Base-by-base conservation (phyloP, 2,888 invertebrate species). In the Octodonta nipae region DNA sequence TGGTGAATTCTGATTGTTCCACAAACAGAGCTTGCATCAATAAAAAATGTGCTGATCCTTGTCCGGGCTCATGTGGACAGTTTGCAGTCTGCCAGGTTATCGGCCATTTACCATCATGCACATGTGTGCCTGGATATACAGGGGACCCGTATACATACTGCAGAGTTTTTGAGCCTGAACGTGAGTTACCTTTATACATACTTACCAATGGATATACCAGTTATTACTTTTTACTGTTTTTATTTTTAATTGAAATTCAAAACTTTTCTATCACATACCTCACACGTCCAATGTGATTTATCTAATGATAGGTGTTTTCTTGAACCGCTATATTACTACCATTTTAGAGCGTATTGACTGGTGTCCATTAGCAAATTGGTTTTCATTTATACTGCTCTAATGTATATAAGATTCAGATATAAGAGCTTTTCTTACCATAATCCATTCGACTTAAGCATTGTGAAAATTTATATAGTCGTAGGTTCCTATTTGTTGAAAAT, bases 71-170 rank as follows among this genome's bases (percentile, higher is more conserved):
- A 6, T 73, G 82, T 51, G 82, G 79, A 37, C 70, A 73, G 39
- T 78, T 79, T 54, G 65, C 78, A 8, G 58, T 69, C 42, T 79
- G 78, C 49, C 58, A 54, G 43, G 59, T 67, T 28, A 64, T 68
- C 6, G 55, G 58, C 55, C 47, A 60, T 42, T 10, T 39, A 14
- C 75, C 78, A 31, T 63, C 68, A 15, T 75, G 82, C 50, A 73
- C 66, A 35, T 85, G 84, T 53, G 58, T 69, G 5, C 58, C 63
- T 37, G 78, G 78, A 28, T 82, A 75, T 53, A 73, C 74, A n/a
- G 85, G 85, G 16, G 47, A 51, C 45, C 49, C 51, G 17, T 51
- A 49, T 31, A 43, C 41, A 37, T 50, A 41, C 28, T 51, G 51
- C 35, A 42, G 32, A 24, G 16, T 41, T n/a, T 39, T 38, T 34